Percentiles rank a stretch among this genome's conserved stretches.
phyloP scores from a whole-genome alignment of 2,797 vertebrate species.

The Labeo calbasu region DNA sequence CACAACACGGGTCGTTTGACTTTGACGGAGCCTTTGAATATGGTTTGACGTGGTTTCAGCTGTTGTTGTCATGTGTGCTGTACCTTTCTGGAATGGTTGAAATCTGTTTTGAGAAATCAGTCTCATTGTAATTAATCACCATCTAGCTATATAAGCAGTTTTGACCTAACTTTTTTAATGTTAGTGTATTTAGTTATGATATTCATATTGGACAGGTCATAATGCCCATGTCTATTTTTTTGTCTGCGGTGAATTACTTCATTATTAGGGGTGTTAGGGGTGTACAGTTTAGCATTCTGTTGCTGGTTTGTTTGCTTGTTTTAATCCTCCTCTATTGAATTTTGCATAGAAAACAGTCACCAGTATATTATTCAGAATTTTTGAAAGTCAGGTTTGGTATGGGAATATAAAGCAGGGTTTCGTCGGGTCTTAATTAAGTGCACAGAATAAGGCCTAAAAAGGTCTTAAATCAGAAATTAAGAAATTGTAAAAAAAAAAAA shows the following conservation, averaged over 20 bases:
- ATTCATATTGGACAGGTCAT: neutral
- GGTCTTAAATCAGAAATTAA: neutral
- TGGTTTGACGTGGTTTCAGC: slow-evolving; percentile 11
- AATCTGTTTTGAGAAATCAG: neutral
- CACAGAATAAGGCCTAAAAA: neutral
- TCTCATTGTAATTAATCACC: neutral
- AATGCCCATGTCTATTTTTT: too few species aligned
- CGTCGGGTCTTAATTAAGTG: neutral
- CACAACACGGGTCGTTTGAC: neutral
- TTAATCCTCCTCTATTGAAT: neutral
- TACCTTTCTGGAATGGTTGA: neutral
- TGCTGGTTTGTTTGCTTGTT: too few species aligned
- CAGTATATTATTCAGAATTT: too few species aligned
- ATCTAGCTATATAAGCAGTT: neutral
- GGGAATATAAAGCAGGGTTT: too few species aligned
- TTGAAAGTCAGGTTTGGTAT: neutral
- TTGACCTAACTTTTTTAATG: neutral
- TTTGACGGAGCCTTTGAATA: neutral
- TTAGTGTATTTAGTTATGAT: neutral
- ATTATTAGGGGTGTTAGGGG: too few species aligned
- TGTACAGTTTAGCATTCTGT: too few species aligned
- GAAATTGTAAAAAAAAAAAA: neutral
- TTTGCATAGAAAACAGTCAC: neutral
- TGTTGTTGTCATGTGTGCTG: neutral
- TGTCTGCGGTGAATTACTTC: too few species aligned